A percentile compares a stretch with the other conserved stretches of the same genome.
Conservation (phyloP, 2,797 vertebrate species). For the Psittacula derbiana region DNA sequence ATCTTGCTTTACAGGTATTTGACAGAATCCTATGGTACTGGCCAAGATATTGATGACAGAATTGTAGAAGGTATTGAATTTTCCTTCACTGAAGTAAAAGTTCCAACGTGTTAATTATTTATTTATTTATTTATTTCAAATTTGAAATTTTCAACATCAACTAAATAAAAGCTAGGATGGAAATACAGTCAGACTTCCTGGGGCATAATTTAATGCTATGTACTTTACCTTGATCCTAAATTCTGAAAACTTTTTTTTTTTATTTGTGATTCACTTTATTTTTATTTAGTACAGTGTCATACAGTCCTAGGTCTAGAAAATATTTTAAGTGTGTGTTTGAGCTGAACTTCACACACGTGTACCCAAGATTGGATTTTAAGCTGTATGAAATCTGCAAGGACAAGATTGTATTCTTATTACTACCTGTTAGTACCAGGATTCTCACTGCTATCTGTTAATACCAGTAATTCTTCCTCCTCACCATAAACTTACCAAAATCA, state of each 20-base stretch:
- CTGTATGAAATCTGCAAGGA: neutral
- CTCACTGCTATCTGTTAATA: neutral
- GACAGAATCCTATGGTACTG: slow-evolving; percentile 94
- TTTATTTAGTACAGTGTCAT: neutral
- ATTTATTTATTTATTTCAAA: neutral
- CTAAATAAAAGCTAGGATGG: neutral
- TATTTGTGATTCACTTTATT: neutral
- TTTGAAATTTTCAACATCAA: neutral
- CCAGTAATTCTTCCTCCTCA: neutral
- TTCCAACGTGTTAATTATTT: neutral
- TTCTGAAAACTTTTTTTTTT: neutral
- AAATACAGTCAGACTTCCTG: neutral
- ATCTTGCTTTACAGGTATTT: slow-evolving; percentile 84
- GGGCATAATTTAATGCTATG: neutral
- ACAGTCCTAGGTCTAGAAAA: neutral
- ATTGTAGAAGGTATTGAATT: slow-evolving; percentile 92
- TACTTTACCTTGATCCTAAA: neutral
- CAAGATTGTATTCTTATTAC: neutral
- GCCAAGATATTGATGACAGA: slow-evolving; percentile 98
- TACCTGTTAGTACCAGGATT: neutral
- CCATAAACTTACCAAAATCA: neutral
- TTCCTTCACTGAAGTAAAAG: neutral
- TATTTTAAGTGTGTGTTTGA: neutral
- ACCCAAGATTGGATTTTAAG: neutral
- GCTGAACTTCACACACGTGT: neutral